Evolutionary conservation across 2,797 vertebrate genomes (phyloP).

Genomic region (Coendou prehensilis): DNA sequence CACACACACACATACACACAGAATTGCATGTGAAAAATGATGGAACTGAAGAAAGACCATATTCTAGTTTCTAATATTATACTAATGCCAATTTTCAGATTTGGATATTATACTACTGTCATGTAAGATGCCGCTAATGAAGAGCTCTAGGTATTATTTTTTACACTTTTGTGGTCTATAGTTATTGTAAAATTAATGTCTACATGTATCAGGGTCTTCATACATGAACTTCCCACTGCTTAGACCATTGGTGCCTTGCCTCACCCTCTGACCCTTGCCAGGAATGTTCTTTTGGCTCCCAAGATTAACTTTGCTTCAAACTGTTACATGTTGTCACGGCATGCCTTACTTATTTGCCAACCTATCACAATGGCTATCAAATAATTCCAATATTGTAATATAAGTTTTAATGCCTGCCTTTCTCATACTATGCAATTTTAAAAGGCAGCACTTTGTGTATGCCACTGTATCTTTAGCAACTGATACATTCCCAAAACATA

Average conservation of each 20-base stretch:
- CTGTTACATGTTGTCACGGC: neutral
- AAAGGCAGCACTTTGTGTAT: neutral
- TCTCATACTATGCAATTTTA: neutral
- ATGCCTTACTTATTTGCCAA: neutral
- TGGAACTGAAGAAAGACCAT: neutral
- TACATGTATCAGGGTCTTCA: neutral
- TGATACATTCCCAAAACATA: neutral
- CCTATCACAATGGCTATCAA: neutral
- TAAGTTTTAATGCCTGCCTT: neutral
- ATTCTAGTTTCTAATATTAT: neutral
- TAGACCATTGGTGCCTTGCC: neutral
- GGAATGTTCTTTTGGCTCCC: neutral
- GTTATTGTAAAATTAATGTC: conserved; percentile 10
- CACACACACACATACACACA: neutral
- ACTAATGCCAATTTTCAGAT: neutral
- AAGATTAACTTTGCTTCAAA: neutral
- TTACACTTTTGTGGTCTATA: neutral
- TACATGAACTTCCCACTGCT: neutral
- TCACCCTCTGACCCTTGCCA: neutral
- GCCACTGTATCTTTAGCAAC: neutral
- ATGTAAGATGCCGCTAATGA: neutral
- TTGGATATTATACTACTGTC: neutral
- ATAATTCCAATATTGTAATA: neutral
- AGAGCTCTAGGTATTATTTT: neutral
- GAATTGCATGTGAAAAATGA: neutral